Evolutionary conservation across 2,797 vertebrate genomes (phyloP).

Genomic region (Octomys mimax): DNA sequence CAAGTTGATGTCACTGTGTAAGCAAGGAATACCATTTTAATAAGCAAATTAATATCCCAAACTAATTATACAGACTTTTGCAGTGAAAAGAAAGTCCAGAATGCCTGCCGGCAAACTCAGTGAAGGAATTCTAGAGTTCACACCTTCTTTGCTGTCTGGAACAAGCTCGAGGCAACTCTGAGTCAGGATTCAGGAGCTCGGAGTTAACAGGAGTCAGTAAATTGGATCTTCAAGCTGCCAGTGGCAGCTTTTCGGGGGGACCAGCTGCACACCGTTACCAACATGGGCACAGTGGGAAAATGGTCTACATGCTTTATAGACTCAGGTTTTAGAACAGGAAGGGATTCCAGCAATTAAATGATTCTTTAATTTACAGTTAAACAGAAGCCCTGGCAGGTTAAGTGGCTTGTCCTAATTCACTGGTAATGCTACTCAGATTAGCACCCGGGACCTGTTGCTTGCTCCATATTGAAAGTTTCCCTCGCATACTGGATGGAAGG

Average conservation of each 20-base stretch:
- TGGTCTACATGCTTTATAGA: background rate
- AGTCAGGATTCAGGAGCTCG: background rate
- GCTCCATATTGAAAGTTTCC: background rate
- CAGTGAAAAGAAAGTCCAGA: background rate
- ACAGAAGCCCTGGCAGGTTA: background rate
- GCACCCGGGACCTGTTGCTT: background rate
- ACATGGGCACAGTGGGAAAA: background rate
- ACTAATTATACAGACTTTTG: slow-evolving; percentile 9
- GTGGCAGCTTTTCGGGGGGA: background rate
- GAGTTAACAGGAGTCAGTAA: slow-evolving; percentile 10
- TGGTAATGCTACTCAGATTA: background rate
- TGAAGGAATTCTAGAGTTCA: background rate
- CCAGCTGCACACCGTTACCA: background rate
- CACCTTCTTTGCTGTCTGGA: background rate
- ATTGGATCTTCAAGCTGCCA: slow-evolving; percentile 14
- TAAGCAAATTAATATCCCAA: slow-evolving; percentile 49
- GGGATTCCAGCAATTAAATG: background rate
- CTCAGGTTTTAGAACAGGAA: slow-evolving; percentile 26
- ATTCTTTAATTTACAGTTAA: slow-evolving; percentile 39
- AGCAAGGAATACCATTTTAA: slow-evolving; percentile 50
- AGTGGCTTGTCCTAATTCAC: background rate
- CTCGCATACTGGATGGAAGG: background rate
- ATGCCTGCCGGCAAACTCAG: slow-evolving; percentile 10
- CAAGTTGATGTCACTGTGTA: slow-evolving; percentile 54
- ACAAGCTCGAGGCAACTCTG: background rate